Evolutionary conservation across 2,113 vertebrate species (phyloP), one percentile per base, ranked within the genome.

Genomic region (Uria lomvia): DNA sequence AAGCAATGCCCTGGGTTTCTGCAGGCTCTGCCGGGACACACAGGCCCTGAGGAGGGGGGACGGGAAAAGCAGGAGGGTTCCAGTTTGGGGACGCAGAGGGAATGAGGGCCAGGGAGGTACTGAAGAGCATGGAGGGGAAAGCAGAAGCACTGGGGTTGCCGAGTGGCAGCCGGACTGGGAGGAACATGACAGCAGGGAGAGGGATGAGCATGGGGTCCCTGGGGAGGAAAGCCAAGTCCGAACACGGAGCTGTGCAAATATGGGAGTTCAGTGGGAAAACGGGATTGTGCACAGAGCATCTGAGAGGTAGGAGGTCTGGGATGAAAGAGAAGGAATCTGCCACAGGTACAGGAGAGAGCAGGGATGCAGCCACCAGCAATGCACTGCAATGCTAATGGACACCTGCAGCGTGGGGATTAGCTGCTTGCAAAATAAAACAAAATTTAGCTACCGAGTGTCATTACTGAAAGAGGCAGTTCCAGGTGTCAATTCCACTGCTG

Each of bases 41-140:
- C 15, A 23, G 2, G 6, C 11, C 1, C 8, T 8, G 0, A 0
- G 62, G n/a, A 26, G 6, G 5, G 32, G 12, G 12, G 27, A 79
- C 5, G 12, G 49, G 14, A 53, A 85, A 65, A 78, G 21, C 49
- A 75, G 27, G 19, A 43, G 53, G 11, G 52, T 19, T 52, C 38
- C 16, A 5, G 15, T 38, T 15, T 66, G 15, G 47, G 29, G 26
- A 77, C 5, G 23, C 0, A 63, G 38, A 81, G 17, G 53, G 11
- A 59, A 68, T 2, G 6, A 30, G 8, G 2, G 4, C 6, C 24
- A 42, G 56, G 21, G 10, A 5, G 7, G 2, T 43, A 2, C 24
- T 47, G 59, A 13, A 56, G 45, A 80, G 36, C 23, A 21, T 7
- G 21, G 58, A 12, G 47, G 40, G 24, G 12, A 32, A 83, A 90